Evolutionary conservation across 2,888 invertebrate genomes (phyloP), one percentile per base, ranked within the genome.

Genomic region (Tiliacea aurago): DNA sequence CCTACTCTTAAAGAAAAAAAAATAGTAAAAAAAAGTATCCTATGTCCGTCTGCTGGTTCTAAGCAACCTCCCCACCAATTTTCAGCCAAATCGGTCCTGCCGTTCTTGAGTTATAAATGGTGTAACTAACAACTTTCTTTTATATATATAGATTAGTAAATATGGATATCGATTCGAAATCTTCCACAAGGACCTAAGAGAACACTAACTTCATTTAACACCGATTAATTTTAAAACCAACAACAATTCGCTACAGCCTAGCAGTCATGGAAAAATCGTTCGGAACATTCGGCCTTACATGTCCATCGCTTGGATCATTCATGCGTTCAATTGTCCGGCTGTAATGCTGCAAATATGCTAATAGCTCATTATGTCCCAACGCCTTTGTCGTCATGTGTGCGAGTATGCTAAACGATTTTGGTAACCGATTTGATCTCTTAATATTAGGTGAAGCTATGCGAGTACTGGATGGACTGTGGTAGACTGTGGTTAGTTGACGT

Each of bases 331-430:
- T 91, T 91, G 91, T 91, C 86, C 87, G 78, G 70, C 81, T 58
- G 89, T 92, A 93, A 94, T 92, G 93, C 93, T 92, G 90, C 91
- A 90, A 94, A 94, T 93, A 95, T 94, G 94, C 92, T 93, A 94
- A 94, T 94, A 73, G 86, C 89, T 92, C 92, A 94, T 95, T 94
- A 94, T 92, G 83, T 77, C 10, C 88, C 82, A 74, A 83, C 86
- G 89, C 85, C 87, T 90, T 91, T 92, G 92, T 91, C 86, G 89
- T 83, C 73, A 83, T 78, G 84, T 90, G 87, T 90, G 75, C 65
- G 73, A 28, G 84, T 91, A 93, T 91, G 91, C 91, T 85, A 92
- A 92, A 90, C 90, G 92, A 93, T 94, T 92, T 93, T 86, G 91
- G 91, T 91, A 88, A 90, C 89, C 90, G 89, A 92, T 91, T 89